A percentile compares a stretch with the other conserved stretches of the same genome.
Conservation (phyloP, 2,888 invertebrate genomes). For the Drosophila testacea region DNA sequence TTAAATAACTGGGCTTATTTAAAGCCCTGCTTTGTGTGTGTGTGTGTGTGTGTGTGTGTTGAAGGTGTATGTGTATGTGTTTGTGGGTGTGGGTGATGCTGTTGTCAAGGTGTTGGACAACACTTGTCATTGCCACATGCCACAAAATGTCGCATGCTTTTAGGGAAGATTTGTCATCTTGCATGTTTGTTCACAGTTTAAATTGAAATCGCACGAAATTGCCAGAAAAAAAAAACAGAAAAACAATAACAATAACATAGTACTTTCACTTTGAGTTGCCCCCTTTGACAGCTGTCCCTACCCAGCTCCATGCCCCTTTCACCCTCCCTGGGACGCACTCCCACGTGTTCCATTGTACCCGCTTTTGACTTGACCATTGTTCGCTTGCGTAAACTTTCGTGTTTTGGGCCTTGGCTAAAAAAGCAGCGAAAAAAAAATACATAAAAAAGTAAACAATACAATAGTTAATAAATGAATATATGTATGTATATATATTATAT, state of each 20-base stretch:
- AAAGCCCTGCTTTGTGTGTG: neutral
- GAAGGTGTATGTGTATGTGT: neutral
- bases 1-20: constrained; percentile 34
- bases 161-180: constrained; percentile 32
- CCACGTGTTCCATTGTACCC: constrained; percentile 12
- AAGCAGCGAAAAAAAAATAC: constrained; percentile 18
- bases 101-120: constrained; percentile 15
- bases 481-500: constrained; percentile 7
- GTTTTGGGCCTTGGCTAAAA: constrained; percentile 32
- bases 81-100: constrained; percentile 15
- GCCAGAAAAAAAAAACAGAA: constrained; percentile 3
- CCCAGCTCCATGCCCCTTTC: neutral
- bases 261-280: constrained; percentile 65
- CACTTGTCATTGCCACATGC: constrained; percentile 20
- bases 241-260: constrained; percentile 37
- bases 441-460: constrained; percentile 42
- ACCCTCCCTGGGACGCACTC: neutral
- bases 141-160: constrained; percentile 10
- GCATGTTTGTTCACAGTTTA: constrained; percentile 49
- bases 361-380: constrained; percentile 39
- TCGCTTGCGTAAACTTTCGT: constrained; percentile 74
- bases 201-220: constrained; percentile 50
- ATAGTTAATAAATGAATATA: constrained; percentile 25
- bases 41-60: constrained; percentile 14
- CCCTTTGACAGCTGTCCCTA: neutral